Conservation (phyloP, 2,888 invertebrate species). For the Euplagia quadripunctaria region DNA sequence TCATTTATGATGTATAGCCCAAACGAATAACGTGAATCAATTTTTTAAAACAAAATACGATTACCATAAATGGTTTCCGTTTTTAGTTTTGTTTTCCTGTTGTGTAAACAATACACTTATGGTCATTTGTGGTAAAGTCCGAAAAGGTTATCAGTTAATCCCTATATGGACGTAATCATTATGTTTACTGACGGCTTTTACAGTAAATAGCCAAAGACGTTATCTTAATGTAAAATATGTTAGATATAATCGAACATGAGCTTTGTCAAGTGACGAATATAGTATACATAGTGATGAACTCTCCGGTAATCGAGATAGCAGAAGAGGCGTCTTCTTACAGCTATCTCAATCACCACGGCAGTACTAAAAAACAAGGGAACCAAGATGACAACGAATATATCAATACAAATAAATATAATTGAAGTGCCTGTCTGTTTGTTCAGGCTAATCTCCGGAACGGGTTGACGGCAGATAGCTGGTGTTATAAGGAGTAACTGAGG, state of each 20-base stretch:
- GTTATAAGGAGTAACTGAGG: no score
- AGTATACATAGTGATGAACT: background rate
- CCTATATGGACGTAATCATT: background rate
- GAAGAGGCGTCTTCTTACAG: no score
- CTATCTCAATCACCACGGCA: no score
- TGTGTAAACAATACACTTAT: background rate
- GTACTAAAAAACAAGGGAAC: no score
- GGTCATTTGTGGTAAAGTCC: conserved; percentile 8
- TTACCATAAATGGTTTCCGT: background rate
- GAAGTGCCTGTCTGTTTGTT: no score
- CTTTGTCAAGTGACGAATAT: background rate
- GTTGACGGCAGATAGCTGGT: no score
- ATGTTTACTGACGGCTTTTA: conserved; percentile 4
- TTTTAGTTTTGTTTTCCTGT: background rate
- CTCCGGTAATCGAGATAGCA: no score
- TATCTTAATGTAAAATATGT: conserved; percentile 1
- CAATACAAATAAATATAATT: no score
- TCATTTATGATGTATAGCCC: no score
- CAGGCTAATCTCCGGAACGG: no score
- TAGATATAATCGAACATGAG: background rate
- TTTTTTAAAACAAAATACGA: background rate
- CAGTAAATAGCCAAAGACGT: conserved; percentile 1
- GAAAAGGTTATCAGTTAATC: conserved; percentile 14
- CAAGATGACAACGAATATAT: no score
- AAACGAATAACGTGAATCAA: no score